These are phyloP conservation scores for Battus philenor DNA, from an alignment of 1,140 invertebrate species.

Conservation along the genomic window DNA sequence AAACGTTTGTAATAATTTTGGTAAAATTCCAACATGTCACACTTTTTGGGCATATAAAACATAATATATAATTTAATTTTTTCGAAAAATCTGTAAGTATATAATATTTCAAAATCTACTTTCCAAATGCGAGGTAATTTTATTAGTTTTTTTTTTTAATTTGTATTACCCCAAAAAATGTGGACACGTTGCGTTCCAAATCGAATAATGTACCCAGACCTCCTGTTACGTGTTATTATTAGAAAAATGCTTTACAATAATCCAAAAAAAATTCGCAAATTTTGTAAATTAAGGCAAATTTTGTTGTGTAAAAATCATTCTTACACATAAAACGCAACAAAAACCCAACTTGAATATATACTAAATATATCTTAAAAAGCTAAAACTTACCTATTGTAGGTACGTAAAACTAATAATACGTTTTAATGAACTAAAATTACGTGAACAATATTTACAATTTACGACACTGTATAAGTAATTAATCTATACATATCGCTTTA, in stretches of 20 bases:
- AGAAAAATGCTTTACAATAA: constrained; percentile 35
- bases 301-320: constrained; percentile 30
- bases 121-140: constrained; percentile 75
- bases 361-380: constrained; percentile 55
- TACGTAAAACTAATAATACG: constrained; percentile 69
- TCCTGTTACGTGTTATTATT: constrained; percentile 61
- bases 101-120: constrained; percentile 71
- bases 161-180: constrained; percentile 48
- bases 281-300: constrained; percentile 32
- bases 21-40: constrained; percentile 27
- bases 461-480: constrained; percentile 51
- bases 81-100: constrained; percentile 64
- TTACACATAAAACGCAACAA: constrained; percentile 50
- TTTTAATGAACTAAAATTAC: constrained; percentile 67
- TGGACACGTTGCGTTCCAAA: constrained; percentile 32
- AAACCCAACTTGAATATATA: constrained; percentile 64
- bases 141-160: constrained; percentile 52
- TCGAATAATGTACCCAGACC: constrained; percentile 42
- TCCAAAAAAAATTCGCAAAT: constrained; percentile 24
- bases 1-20: background rate
- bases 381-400: constrained; percentile 55
- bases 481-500: constrained; percentile 68
- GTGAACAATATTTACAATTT: constrained; percentile 72
- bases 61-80: constrained; percentile 63
- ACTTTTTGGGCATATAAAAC: constrained; percentile 49